Evolutionary conservation across 2,113 vertebrate species (phyloP).

Genomic region (Bothrops jararaca): DNA sequence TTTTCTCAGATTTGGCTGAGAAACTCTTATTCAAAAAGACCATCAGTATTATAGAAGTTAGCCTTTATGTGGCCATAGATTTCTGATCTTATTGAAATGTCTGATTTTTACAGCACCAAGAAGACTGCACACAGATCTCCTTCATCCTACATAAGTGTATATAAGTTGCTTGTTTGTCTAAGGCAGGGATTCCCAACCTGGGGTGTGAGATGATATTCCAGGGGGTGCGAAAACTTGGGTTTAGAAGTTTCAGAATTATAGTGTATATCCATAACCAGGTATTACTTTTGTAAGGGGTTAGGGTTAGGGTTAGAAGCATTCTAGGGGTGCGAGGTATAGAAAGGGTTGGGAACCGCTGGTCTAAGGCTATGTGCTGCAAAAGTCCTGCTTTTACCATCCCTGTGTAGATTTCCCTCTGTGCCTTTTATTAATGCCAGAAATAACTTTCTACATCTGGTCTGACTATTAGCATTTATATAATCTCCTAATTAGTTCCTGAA

Average conservation of each 20-base stretch:
- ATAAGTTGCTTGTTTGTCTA: not conserved
- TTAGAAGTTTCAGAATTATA: no score
- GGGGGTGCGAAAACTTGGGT: no score
- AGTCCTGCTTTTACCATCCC: not conserved
- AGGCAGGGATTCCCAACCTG: no score
- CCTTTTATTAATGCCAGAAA: not conserved
- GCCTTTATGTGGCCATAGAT: not conserved
- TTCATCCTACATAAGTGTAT: not conserved
- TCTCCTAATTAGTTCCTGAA: constrained; percentile 1
- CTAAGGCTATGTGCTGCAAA: not conserved
- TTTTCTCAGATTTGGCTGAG: not conserved
- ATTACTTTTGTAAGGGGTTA: no score
- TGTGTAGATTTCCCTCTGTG: not conserved
- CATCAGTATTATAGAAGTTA: not conserved
- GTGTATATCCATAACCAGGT: no score
- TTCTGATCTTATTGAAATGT: not conserved
- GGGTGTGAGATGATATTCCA: no score
- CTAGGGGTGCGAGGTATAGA: no score
- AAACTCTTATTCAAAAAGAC: not conserved
- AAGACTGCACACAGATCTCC: not conserved
- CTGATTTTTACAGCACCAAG: not conserved
- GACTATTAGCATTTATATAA: not conserved
- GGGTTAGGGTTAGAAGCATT: no score
- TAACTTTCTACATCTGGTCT: not conserved
- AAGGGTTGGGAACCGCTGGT: no score